phyloP scores from a whole-genome alignment of 1,140 invertebrate genomes.

The Drosophila mojavensis region DNA sequence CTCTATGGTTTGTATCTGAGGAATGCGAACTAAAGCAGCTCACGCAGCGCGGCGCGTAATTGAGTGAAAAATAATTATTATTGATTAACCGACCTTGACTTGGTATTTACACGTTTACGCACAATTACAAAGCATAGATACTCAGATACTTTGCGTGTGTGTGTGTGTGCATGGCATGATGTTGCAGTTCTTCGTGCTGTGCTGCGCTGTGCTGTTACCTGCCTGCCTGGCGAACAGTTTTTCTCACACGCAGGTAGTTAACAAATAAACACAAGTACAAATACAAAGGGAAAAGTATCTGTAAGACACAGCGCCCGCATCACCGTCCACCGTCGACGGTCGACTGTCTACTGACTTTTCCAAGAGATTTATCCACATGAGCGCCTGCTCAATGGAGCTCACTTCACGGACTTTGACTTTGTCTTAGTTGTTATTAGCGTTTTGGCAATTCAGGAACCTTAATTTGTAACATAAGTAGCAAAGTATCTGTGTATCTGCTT shows the following conservation, averaged over 20 bases:
- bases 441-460: constrained; percentile 62
- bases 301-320: constrained; percentile 56
- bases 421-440: constrained; percentile 67
- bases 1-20: constrained; percentile 1
- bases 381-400: constrained; percentile 64
- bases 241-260: constrained; percentile 76
- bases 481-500: constrained; percentile 11
- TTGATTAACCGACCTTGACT: constrained; percentile 82
- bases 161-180: constrained; percentile 53
- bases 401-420: constrained; percentile 45
- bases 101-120: constrained; percentile 80
- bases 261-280: constrained; percentile 51
- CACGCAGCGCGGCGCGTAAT: constrained; percentile 57
- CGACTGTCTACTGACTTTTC: constrained; percentile 41
- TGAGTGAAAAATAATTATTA: constrained; percentile 83
- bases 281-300: constrained; percentile 51
- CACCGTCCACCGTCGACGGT: neutral
- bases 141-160: constrained; percentile 21
- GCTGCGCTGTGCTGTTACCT: constrained; percentile 41
- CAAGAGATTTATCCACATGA: constrained; percentile 70
- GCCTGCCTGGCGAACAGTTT: constrained; percentile 51
- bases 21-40: constrained; percentile 36
- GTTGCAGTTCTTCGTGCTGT: constrained; percentile 50
- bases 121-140: constrained; percentile 64
- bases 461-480: constrained; percentile 52